Percentiles rank a stretch among this genome's conserved stretches.
Evolutionary conservation across 2,888 invertebrate species (phyloP).

Genomic region (Syrista parreyssii): DNA sequence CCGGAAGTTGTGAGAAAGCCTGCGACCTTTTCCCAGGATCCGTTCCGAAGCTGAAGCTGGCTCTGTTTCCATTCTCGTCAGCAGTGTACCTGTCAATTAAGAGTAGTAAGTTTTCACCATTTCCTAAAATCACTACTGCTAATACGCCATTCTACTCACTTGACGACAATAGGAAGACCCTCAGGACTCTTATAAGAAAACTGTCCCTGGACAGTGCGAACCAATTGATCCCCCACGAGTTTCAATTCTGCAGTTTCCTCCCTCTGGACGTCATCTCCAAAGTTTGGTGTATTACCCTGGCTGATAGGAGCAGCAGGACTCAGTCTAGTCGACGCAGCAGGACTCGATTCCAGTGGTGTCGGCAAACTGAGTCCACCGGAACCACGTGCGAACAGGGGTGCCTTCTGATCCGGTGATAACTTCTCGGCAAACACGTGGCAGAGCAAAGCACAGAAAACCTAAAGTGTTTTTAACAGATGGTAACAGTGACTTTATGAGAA

Average conservation of each 20-base stretch:
- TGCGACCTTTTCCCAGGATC: slow-evolving; percentile 13
- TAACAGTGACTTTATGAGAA: no score
- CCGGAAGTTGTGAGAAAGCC: slow-evolving; percentile 3
- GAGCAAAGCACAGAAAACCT: no score
- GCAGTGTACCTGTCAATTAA: slow-evolving; percentile 53
- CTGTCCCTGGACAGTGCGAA: slow-evolving; percentile 54
- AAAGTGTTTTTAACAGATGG: no score
- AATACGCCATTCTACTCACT: slow-evolving; percentile 41
- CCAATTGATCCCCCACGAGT: slow-evolving; percentile 51
- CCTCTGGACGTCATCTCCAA: slow-evolving; percentile 46
- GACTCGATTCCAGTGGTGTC: slow-evolving; percentile 38
- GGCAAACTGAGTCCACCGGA: slow-evolving; percentile 54
- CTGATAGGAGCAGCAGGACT: slow-evolving; percentile 17
- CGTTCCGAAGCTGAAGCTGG: slow-evolving; percentile 59
- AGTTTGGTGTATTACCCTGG: slow-evolving; percentile 6
- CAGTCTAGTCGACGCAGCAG: slow-evolving; percentile 1
- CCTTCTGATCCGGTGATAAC: slow-evolving; percentile 51
- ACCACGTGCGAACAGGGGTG: slow-evolving; percentile 54
- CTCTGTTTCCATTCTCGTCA: slow-evolving; percentile 60
- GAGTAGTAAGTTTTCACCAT: neutral
- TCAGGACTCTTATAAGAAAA: slow-evolving; percentile 60
- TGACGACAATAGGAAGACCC: slow-evolving; percentile 58
- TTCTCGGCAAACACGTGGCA: slow-evolving; percentile 38
- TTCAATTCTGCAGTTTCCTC: slow-evolving; percentile 53
- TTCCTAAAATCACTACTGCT: no score